Evolutionary conservation across 2,888 invertebrate species (phyloP), one percentile per base, ranked within the genome.

Genomic region (Andrena camellia): DNA sequence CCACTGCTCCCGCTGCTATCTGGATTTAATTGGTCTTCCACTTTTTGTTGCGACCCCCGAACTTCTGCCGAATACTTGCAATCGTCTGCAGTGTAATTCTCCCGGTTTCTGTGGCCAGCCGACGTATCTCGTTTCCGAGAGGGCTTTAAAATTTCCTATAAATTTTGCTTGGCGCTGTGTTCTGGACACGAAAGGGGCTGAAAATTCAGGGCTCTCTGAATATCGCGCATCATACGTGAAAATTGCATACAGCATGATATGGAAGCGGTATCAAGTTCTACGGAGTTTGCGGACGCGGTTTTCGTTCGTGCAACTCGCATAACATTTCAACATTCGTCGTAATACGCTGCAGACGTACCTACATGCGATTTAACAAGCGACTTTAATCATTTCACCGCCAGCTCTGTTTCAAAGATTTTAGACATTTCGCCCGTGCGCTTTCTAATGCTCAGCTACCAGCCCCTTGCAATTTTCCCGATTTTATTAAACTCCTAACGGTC

Each of bases 271-370:
- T 42, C 42, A 42, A 42, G 42, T 42, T 42, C 42, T 17, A 5
- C 17, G 17, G 17, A 74, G 69, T 60, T 69, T 59, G 20, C 23
- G 33, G 69, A 69, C 69, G 23, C 70, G 70, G 59, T 60, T 70
- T 74, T 48, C 70, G 59, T 69, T 59, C 26, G 23, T 48, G 69
- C 2, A 42, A 31, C 42, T 42, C 42, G 13, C 17, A 42, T 42
- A 42, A 42, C 42, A 17, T 42, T 17, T 42, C 42, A 42, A 42
- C 42, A 5, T 42, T 13, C 17, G 42, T 42, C 73, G 10, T 4
- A 7, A 23, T 57, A 57, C 13, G 4, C 26, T 13, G 29, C 17
- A 2, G 29, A 26, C 17, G 29, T 17, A 20, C 2, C 8, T 23
- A 59, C 29, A 6, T 13, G 10, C 42, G 13, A 42, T 23, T 4